A percentile compares a stretch with the other conserved stretches of the same genome.
phyloP scores from a whole-genome alignment of 2,888 invertebrate species.

The Parnassius glacialis region DNA sequence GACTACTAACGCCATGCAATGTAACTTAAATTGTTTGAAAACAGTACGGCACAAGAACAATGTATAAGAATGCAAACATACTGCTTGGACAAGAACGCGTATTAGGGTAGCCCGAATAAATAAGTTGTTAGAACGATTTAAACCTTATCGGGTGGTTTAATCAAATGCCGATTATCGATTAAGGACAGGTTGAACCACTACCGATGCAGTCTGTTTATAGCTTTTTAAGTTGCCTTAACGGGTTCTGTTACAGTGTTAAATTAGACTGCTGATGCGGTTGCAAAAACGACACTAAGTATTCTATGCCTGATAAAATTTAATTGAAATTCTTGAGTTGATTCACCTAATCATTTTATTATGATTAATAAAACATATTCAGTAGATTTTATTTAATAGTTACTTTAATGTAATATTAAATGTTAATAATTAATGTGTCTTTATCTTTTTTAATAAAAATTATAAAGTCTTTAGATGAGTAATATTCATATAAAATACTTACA shows the following conservation, averaged over 20 bases:
- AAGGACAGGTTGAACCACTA: constrained; percentile 25
- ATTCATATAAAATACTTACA: too few relatives aligned
- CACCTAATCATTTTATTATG: too few relatives aligned
- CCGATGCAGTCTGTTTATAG: constrained; percentile 20
- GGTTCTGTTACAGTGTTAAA: constrained; percentile 30
- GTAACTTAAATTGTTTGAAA: constrained; percentile 4
- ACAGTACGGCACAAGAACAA: constrained; percentile 22
- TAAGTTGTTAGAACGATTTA: constrained; percentile 25
- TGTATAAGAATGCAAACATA: constrained; percentile 20
- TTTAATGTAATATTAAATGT: too few relatives aligned
- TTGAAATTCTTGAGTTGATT: constrained; percentile 18
- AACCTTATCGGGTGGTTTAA: constrained; percentile 24
- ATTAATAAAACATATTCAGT: too few relatives aligned
- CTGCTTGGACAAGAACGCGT: constrained; percentile 8
- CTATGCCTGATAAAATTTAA: constrained; percentile 5
- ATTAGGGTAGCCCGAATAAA: constrained; percentile 18
- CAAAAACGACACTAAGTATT: constrained; percentile 6
- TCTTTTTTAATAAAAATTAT: too few relatives aligned
- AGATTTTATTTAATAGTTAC: too few relatives aligned
- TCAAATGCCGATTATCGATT: constrained; percentile 31
- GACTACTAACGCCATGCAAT: too few relatives aligned
- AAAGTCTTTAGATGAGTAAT: too few relatives aligned
- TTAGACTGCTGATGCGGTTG: constrained; percentile 25
- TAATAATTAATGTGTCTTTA: too few relatives aligned
- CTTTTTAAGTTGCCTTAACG: constrained; percentile 31